Percentiles rank a stretch among this genome's conserved stretches.
phyloP scores from a whole-genome alignment of 2,797 vertebrate species.

The Acanthis flammea region DNA sequence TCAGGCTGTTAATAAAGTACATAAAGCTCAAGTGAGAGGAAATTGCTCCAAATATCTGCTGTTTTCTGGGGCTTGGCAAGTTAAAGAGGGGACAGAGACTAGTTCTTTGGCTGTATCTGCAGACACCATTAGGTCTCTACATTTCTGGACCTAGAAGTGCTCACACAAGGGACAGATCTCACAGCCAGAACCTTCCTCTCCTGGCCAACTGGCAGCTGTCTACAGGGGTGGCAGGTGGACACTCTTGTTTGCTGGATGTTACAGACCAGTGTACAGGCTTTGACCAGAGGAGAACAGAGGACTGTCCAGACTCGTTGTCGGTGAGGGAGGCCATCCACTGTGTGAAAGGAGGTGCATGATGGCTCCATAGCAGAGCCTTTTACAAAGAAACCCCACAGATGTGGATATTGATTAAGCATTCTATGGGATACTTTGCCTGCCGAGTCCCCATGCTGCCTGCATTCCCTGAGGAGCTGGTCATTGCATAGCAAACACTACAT shows the following conservation, averaged over 20 bases:
- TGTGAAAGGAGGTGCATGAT: fast-evolving
- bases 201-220: background rate
- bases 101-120: background rate
- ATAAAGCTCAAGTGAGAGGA: background rate
- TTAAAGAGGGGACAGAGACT: background rate
- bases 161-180: background rate
- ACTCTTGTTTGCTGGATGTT: background rate
- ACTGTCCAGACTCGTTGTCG: fast-evolving
- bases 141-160: background rate
- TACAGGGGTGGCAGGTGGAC: background rate
- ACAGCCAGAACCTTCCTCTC: background rate
- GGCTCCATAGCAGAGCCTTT: background rate
- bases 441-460: fast-evolving
- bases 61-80: background rate
- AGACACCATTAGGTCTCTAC: background rate
- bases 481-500: fast-evolving
- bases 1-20: background rate
- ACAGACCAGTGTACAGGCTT: background rate
- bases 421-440: background rate
- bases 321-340: background rate
- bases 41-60: background rate
- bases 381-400: background rate
- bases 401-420: fast-evolving
- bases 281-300: fast-evolving
- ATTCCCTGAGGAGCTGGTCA: background rate